Percentiles rank a stretch among this genome's conserved stretches.
Evolutionary conservation across 2,797 vertebrate genomes (phyloP).

Genomic region (Pseudomugil tenellus): DNA sequence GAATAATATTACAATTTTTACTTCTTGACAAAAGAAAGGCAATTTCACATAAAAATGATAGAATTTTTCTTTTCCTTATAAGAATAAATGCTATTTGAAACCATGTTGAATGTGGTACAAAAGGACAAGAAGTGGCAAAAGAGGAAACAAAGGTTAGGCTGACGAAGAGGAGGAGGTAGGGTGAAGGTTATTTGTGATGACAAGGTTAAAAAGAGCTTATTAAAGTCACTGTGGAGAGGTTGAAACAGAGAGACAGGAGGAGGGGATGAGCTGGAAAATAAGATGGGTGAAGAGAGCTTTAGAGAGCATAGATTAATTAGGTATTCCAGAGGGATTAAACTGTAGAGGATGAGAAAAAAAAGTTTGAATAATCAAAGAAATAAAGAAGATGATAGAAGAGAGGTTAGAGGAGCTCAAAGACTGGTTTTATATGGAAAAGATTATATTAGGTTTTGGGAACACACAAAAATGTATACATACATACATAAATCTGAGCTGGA

Average conservation of each 20-base stretch:
- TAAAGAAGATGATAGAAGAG: constrained; percentile 2
- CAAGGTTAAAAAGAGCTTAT: constrained; percentile 57
- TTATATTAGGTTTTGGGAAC: too few species aligned
- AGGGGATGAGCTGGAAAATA: too few species aligned
- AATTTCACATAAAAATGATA: too few species aligned
- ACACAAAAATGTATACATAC: too few species aligned
- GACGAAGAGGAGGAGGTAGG: constrained; percentile 18
- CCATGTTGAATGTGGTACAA: not conserved
- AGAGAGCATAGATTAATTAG: constrained; percentile 56
- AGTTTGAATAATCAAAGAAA: not conserved
- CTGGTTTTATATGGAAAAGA: too few species aligned
- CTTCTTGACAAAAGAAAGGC: too few species aligned
- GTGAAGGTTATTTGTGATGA: constrained; percentile 61
- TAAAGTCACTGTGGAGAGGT: constrained; percentile 30
- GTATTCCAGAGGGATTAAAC: constrained; percentile 42
- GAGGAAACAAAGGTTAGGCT: constrained; percentile 25
- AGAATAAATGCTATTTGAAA: not conserved
- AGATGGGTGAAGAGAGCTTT: not conserved
- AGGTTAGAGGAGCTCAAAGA: constrained; percentile 12
- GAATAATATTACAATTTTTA: not conserved
- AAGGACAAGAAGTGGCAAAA: constrained; percentile 1
- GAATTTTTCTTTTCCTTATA: not conserved
- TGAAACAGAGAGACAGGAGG: not conserved
- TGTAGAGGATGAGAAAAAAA: constrained; percentile 2
- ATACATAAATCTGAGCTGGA: constrained; percentile 3